Evolutionary conservation across 2,113 vertebrate species (phyloP), one percentile per base, ranked within the genome.

Genomic region (Gymnogyps californianus): DNA sequence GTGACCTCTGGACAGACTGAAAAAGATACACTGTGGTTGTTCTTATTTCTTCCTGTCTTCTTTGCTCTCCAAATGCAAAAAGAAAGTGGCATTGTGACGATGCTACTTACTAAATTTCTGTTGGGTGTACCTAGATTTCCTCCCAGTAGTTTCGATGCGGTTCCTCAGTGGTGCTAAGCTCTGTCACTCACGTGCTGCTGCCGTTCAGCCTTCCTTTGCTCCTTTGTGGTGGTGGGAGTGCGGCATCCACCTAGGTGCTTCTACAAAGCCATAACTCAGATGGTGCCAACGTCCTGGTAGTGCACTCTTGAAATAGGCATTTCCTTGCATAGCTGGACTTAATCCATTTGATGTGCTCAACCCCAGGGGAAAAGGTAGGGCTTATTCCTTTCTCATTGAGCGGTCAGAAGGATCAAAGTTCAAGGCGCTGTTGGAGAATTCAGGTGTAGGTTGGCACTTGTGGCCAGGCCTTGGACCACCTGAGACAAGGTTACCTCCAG

Each of bases 211-310:
- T 82, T 83, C 25, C 34, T 51, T 86, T 86, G 16, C 62, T 80
- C 21, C 52, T 72, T n/a, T 22, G 10, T 20, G 16, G n/a, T 29
- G 28, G 2, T 31, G 26, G 20, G n/a, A 69, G 6, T n/a, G 29
- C 7, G 4, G 12, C 54, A 59, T 38, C 25, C 29, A 8, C 11
- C 9, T 19, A 6, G 20, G 29, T 54, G 16, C 57, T 76, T 24
- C 25, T 89, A 57, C 62, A 17, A 34, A 32, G 14, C 31, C 11
- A 0, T 44, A 47, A 16, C 16, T 94, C 19, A 44, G 40, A 17
- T 6, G 4, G 11, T 61, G 44, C 46, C 36, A n/a, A 2, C 0
- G 0, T 61, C 57, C 40, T 70, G 21, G 55, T 54, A 51, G 15
- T 8, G 16, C 22, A 14, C 18, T 75, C 11, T 1, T 82, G 75